Percentiles rank a stretch among this genome's conserved stretches.
Conservation (phyloP, 92 coral and sea anemone species). For the Epizoanthus rinbou region DNA sequence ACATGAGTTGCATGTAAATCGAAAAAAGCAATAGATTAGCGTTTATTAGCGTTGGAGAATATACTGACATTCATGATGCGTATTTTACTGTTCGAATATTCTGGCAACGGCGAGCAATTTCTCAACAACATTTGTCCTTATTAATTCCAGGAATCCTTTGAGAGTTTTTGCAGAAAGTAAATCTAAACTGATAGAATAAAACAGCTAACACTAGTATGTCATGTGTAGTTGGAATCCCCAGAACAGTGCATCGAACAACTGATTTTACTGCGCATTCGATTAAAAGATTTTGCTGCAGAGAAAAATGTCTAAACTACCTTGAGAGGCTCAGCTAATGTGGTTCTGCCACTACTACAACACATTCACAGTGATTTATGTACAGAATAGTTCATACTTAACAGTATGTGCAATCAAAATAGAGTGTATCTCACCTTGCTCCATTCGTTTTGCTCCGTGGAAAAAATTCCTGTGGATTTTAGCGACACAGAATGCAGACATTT, state of each 20-base stretch:
- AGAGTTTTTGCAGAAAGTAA: too few species aligned
- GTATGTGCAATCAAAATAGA: not conserved
- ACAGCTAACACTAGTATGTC: too few species aligned
- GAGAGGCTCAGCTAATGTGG: constrained; percentile 13
- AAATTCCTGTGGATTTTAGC: constrained; percentile 1
- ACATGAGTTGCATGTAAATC: too few species aligned
- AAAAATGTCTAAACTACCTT: constrained; percentile 13
- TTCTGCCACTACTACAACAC: constrained; percentile 22
- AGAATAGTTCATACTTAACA: constrained; percentile 11
- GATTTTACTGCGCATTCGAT: not conserved
- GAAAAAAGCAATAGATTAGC: too few species aligned
- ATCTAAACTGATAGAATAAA: too few species aligned
- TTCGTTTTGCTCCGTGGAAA: constrained; percentile 6
- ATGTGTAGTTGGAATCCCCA: too few species aligned
- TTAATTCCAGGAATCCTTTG: too few species aligned
- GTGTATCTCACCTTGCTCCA: constrained; percentile 25
- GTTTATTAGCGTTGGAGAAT: too few species aligned
- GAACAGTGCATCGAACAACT: not conserved
- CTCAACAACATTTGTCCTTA: too few species aligned
- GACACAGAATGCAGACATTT: constrained; percentile 22
- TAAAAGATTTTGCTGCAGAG: not conserved
- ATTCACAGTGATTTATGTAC: constrained; percentile 17
- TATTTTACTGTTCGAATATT: too few species aligned
- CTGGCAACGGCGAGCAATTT: too few species aligned
- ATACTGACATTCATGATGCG: too few species aligned